Base-by-base conservation (phyloP, 2,113 vertebrate genomes). In the Ia io region DNA sequence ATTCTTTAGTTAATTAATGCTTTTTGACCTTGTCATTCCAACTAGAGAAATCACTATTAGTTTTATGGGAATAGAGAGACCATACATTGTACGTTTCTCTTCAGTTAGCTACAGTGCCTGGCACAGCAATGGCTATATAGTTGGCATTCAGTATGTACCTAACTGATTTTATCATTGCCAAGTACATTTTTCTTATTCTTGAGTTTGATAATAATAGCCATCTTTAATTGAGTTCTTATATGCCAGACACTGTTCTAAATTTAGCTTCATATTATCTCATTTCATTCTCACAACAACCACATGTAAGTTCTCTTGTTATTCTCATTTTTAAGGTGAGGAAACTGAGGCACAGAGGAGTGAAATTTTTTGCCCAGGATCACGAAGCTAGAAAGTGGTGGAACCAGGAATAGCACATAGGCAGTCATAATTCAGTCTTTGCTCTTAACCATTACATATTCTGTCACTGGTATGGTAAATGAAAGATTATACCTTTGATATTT, bases 151-250 rank as follows among this genome's bases (percentile, higher is more conserved):
- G 0, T 95, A 63, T 96, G 94, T 92, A 90, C 90, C 92, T 96
- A 95, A 96, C 95, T 95, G 95, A 95, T 95, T 94, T 96, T 94
- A 96, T 96, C 80, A 74, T 90, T 70, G 80, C 96, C 93, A 65
- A 96, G 84, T 92, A 78, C 80, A 77, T 96, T 93, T 80, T 96
- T 78, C 73, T 93, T 96, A 53, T 65, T 94, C 90, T 94, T 71
- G 80, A 69, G 53, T 92, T 95, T 93, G 90, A 93, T 96, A 95
- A 74, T 87, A 92, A 93, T 95, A 95, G 84, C 92, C 94, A 18
- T 63, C 71, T 77, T 94, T 94, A 79, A 93, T 73, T 92, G 84
- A 92, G 84, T 94, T 71, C 30, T 91, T 94, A n/a, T 86, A 47
- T 74, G 35, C 92, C 74, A 96, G 86, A 51, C 51, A 51, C 40